Evolutionary conservation across 1,140 invertebrate genomes (phyloP), one percentile per base, ranked within the genome.

Genomic region (Drosophila truncata): DNA sequence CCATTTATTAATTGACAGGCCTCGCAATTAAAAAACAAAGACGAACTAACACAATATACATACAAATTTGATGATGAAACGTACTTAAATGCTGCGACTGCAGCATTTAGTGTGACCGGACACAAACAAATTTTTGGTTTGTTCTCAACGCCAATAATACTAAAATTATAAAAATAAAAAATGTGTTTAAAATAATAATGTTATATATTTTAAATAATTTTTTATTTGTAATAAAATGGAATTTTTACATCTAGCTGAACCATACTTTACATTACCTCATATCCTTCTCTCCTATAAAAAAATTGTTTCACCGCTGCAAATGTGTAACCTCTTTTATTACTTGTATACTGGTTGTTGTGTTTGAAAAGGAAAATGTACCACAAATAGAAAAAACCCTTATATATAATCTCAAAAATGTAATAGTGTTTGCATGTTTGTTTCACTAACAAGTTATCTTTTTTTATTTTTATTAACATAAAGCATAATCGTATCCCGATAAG

Each of bases 61-160:
- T 62, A 74, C 69, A 74, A 74, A 70, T 66, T 41, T 74, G 71
- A 63, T 74, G 71, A 74, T 74, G 71, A 74, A 74, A 74, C 71
- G 44, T 71, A 74, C 58, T 74, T 74, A 74, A 54, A 46, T 69
- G 37, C 62, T 69, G 37, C 62, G 41, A 54, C 31, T 67, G 37
- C 67, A 44, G 69, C 57, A 74, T 39, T 62, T 73, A 60, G 39
- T 69, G 49, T 31, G 64, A 37, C 67, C 67, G 18, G 1, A 69
- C 1, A n/a, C 54, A 71, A 47, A 49, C 14, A 18, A 9, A 9
- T 18, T 18, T 47, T 57, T 9, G 13, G 16, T 9, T 13, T 16
- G 20, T 14, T n/a, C 25, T n/a, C 8, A 33, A 33, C 18, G 2
- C 10, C 3, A 47, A 31, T 16, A 57, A 71, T 58, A 71, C 50